phyloP scores from a whole-genome alignment of 1,140 invertebrate species.

The Sinella curviseta region DNA sequence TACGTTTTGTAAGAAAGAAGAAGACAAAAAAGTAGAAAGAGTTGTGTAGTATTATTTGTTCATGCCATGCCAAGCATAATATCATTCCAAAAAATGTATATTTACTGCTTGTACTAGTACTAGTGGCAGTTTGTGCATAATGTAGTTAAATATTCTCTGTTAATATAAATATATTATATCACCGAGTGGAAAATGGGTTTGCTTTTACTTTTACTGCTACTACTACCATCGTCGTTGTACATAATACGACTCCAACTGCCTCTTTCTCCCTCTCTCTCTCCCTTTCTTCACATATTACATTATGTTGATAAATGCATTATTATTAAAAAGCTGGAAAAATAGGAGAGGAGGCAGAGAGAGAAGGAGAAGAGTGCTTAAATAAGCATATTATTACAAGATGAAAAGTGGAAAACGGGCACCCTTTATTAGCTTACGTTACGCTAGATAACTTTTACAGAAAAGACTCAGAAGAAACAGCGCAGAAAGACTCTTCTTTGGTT shows the following conservation, averaged over 20 bases:
- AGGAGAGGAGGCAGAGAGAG: neutral
- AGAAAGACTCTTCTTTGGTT: neutral
- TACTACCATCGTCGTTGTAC: neutral
- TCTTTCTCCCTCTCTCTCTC: neutral
- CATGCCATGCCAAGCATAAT: neutral
- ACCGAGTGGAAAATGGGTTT: no score
- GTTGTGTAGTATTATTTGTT: neutral
- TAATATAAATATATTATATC: no score
- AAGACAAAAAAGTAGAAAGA: neutral
- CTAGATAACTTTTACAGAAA: constrained; percentile 23
- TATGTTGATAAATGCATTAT: constrained; percentile 18
- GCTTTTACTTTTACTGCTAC: no score
- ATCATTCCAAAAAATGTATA: neutral
- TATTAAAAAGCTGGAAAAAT: constrained; percentile 13
- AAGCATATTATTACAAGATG: constrained; percentile 27
- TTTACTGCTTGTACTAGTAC: neutral
- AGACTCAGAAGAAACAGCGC: neutral
- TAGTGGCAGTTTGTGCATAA: no score
- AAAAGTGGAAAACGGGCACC: constrained; percentile 20
- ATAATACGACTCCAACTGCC: neutral
- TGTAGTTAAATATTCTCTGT: no score
- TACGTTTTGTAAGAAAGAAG: neutral
- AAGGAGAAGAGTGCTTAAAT: constrained; percentile 19
- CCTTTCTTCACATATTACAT: neutral
- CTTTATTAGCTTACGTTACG: constrained; percentile 17